Conservation (phyloP, 2,888 invertebrate species). For the Dryobotodes eremita region DNA sequence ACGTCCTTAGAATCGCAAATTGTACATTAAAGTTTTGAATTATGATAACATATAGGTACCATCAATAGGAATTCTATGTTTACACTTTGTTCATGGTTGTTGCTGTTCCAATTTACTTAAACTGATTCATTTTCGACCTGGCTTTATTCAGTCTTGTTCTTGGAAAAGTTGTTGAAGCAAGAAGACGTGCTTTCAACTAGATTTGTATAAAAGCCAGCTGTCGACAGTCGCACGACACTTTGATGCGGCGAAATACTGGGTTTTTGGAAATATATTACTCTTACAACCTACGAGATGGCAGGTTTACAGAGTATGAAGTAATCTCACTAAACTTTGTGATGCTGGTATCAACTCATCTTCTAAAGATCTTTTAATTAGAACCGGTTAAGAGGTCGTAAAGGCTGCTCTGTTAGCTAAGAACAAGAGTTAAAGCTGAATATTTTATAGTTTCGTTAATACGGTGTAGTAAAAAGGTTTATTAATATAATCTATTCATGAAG, state of each 20-base stretch:
- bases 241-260: slow-evolving; percentile 13
- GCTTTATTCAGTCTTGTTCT: slow-evolving; percentile 15
- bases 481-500: slow-evolving; percentile 33
- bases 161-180: slow-evolving; percentile 5
- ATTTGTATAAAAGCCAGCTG: slow-evolving; percentile 23
- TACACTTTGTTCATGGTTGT: neutral
- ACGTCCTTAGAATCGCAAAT: slow-evolving; percentile 11
- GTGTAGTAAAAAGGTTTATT: slow-evolving; percentile 37
- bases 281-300: neutral
- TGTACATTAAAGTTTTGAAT: slow-evolving; percentile 5
- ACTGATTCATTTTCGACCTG: slow-evolving; percentile 7
- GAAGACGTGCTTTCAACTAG: slow-evolving; percentile 12
- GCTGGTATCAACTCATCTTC: slow-evolving; percentile 9
- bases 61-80: neutral
- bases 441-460: slow-evolving; percentile 27
- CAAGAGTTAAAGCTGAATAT: slow-evolving; percentile 8
- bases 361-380: slow-evolving; percentile 30
- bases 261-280: slow-evolving; percentile 13
- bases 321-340: slow-evolving; percentile 8
- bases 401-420: neutral
- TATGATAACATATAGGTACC: neutral
- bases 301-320: slow-evolving; percentile 4
- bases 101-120: neutral
- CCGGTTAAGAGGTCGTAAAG: slow-evolving; percentile 13
- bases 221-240: slow-evolving; percentile 18